A percentile compares a stretch with the other conserved stretches of the same genome.
Conservation (phyloP, 2,797 vertebrate species). For the Garrulus glandarius region DNA sequence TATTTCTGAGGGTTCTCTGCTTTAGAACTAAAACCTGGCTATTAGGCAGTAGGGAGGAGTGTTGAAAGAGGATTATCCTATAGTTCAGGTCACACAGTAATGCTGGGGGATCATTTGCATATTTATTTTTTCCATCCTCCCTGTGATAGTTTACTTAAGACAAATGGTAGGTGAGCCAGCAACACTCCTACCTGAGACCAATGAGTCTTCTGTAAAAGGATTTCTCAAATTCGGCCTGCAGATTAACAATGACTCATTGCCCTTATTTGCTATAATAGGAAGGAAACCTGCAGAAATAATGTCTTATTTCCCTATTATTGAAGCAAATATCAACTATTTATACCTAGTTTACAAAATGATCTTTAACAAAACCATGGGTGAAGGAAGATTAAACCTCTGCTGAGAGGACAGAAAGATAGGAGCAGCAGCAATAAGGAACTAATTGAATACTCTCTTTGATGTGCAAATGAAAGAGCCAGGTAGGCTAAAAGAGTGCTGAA, state of each 20-base stretch:
- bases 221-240: neutral
- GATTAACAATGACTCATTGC: neutral
- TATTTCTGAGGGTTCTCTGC: neutral
- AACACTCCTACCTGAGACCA: neutral
- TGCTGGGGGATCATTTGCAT: neutral
- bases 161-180: neutral
- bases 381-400: neutral
- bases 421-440: neutral
- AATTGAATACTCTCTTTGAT: conserved; percentile 18
- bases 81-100: neutral
- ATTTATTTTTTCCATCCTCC: neutral
- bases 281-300: neutral
- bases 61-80: neutral
- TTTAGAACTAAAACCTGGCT: neutral
- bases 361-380: neutral
- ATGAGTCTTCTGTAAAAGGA: neutral
- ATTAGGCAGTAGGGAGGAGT: neutral
- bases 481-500: neutral
- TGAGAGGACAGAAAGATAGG: neutral
- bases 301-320: neutral
- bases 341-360: neutral
- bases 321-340: neutral
- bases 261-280: neutral
- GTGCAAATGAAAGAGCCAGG: neutral
- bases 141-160: neutral